phyloP scores from a whole-genome alignment of 2,113 vertebrate species.

The Strix aluco region DNA sequence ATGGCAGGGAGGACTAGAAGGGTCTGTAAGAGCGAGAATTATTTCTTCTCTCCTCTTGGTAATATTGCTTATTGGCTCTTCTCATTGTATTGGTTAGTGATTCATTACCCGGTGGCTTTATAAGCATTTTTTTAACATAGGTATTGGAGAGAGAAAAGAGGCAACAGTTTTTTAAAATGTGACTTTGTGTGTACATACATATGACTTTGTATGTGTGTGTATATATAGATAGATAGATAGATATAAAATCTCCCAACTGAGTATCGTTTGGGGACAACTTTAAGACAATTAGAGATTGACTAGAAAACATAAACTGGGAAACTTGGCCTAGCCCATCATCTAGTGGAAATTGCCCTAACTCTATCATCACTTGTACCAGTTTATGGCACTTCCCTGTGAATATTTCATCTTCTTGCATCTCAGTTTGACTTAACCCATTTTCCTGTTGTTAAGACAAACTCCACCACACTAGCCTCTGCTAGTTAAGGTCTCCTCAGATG shows the following conservation, averaged over 20 bases:
- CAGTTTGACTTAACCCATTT: background rate
- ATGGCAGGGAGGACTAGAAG: background rate
- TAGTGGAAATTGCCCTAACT: background rate
- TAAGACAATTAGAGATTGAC: background rate
- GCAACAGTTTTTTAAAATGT: rapidly evolving
- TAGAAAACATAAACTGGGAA: background rate
- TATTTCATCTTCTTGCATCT: background rate
- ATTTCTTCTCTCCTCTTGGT: background rate
- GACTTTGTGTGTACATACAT: background rate
- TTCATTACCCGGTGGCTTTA: background rate
- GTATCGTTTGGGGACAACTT: background rate
- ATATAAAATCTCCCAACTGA: background rate
- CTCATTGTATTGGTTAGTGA: background rate
- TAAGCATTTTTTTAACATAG: background rate
- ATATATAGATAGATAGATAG: too few species aligned
- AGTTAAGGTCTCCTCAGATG: background rate
- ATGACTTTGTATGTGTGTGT: too few species aligned
- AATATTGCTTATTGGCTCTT: background rate
- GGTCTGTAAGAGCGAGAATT: constrained; percentile 8
- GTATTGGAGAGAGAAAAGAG: background rate
- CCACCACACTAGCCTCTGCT: too few species aligned
- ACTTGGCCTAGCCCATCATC: background rate
- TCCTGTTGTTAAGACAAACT: background rate
- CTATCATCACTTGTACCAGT: background rate
- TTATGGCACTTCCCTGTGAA: background rate